Evolutionary conservation across 2,797 vertebrate species (phyloP).

Genomic region (Peromyscus attwateri): DNA sequence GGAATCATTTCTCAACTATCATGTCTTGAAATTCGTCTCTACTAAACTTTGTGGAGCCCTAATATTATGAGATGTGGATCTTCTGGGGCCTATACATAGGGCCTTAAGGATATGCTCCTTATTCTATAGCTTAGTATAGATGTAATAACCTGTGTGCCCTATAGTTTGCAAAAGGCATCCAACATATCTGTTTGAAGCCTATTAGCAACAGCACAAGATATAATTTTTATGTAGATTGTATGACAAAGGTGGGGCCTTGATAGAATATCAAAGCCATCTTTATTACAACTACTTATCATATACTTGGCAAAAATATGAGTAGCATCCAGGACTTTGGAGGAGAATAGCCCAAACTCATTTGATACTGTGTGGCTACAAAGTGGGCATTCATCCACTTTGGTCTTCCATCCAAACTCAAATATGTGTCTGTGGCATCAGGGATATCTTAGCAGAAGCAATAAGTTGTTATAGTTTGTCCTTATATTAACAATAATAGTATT

Average conservation of each 20-base stretch:
- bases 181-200: background rate
- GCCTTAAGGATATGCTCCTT: background rate
- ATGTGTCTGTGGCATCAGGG: background rate
- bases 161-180: background rate
- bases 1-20: background rate
- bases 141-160: no score
- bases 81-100: background rate
- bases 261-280: background rate
- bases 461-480: background rate
- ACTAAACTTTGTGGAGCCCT: background rate
- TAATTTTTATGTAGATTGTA: background rate
- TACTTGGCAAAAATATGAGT: background rate
- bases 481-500: background rate
- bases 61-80: background rate
- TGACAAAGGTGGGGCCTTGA: background rate
- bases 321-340: background rate
- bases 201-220: background rate
- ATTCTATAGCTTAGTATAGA: background rate
- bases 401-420: background rate
- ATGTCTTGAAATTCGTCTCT: background rate
- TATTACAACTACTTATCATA: background rate
- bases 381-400: no score
- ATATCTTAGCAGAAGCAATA: background rate
- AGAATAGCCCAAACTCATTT: background rate
- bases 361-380: background rate